Evolutionary conservation across 2,113 vertebrate species (phyloP).

Genomic region (Dicaeum eximium): DNA sequence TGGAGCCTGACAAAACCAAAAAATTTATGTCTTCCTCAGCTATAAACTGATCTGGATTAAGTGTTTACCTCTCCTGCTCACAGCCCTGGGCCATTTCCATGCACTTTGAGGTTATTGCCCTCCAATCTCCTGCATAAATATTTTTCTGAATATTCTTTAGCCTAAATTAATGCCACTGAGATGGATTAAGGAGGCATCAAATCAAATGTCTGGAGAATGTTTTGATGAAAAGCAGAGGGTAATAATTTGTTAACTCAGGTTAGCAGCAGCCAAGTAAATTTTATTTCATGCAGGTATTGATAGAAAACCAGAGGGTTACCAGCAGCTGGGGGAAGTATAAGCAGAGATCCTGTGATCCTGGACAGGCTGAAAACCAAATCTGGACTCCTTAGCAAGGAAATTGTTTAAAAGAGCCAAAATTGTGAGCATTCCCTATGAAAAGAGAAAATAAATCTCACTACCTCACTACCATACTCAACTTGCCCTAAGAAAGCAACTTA

Average conservation of each 20-base stretch:
- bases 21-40: neutral
- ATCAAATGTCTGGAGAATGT: neutral
- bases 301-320: neutral
- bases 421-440: neutral
- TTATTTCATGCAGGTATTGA: neutral
- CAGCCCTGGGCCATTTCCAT: neutral
- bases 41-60: neutral
- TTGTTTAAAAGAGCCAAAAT: neutral
- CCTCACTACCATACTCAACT: neutral
- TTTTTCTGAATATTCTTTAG: neutral
- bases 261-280: neutral
- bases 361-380: neutral
- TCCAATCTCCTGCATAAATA: neutral
- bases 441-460: neutral
- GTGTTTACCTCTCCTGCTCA: neutral
- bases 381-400: neutral
- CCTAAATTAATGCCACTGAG: neutral
- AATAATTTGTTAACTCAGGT: neutral
- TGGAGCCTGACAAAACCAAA: neutral
- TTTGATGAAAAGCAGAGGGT: neutral
- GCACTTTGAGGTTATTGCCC: neutral
- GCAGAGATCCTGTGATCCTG: neutral
- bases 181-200: neutral
- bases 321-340: neutral
- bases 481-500: neutral